Base-by-base conservation (phyloP, 1,140 invertebrate genomes). In the Diploscapter pachys region DNA sequence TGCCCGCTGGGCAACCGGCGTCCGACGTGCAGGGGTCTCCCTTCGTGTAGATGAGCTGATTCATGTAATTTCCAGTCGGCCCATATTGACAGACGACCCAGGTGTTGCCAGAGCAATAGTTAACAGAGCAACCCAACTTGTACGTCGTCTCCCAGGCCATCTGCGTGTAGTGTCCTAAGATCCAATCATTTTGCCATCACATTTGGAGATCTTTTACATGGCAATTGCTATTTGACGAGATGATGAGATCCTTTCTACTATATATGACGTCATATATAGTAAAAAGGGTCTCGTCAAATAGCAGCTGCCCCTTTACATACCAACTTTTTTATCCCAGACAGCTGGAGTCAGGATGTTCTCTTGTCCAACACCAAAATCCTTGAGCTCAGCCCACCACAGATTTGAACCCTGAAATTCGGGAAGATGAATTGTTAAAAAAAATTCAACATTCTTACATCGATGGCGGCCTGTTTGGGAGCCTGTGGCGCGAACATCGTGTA, bases 51-150 rank as follows among this genome's bases (percentile, higher is more conserved):
- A 70, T 70, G 1, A 70, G 56, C 53, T 70, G 68, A 11, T 61
- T 49, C 68, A 70, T 57, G 56, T 70, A 70, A 13, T 70, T 70
- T 61, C 68, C 68, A 3, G 68, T 52, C 63, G 68, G 68, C 8
- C 68, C 68, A 70, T 70, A 70, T 61, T 70, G 68, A 13, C 68
- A 70, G 4, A 70, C 68, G 31, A 59, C 59, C 6, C 63, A 70
- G 31, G 68, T 70, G 56, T 61, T 61, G 2, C 48, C 51, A 61
- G 55, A 59, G 54, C 68, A 70, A 51, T 70, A 61, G 6, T 70
- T 31, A 3, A 70, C 68, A 9, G 62, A 70, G 31, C 68, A 70
- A 13, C 68, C 68, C n/a, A 70, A 11, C 13, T 70, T 6, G 11
- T 56, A 61, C 4, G 68, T 70, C 3, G 5, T 3, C 8, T 70